These are phyloP conservation scores for Griposia aprilina DNA, from an alignment of 2,888 invertebrate genomes.

Conservation along the genomic window DNA sequence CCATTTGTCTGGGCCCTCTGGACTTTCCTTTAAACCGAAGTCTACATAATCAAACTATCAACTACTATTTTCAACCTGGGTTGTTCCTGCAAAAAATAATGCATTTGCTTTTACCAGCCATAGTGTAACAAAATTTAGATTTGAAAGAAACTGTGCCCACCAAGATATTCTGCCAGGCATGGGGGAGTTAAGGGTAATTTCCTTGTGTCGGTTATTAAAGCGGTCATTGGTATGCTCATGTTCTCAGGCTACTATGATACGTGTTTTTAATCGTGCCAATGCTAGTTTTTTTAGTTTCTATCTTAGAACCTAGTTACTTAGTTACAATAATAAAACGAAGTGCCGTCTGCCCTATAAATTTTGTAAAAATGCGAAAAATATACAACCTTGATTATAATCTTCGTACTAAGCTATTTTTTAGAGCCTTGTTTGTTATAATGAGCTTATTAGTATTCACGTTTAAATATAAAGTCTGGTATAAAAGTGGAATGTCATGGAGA, in stretches of 20 bases:
- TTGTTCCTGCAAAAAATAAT: not conserved
- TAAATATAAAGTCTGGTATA: slow-evolving; percentile 60
- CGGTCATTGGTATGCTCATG: not conserved
- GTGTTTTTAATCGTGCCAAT: not conserved
- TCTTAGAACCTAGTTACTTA: slow-evolving; percentile 6
- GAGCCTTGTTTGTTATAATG: slow-evolving; percentile 59
- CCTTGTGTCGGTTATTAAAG: not conserved
- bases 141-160: not conserved
- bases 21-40: not conserved
- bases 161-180: not conserved
- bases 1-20: no score
- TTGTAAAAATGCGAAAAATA: slow-evolving; percentile 34
- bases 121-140: no score
- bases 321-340: slow-evolving; percentile 18
- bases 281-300: not conserved
- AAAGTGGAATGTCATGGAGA: slow-evolving; percentile 58
- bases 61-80: not conserved
- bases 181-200: not conserved
- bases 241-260: not conserved
- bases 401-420: slow-evolving; percentile 45
- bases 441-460: slow-evolving; percentile 69
- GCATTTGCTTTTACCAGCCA: no score
- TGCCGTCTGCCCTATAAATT: slow-evolving; percentile 21
- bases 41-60: no score
- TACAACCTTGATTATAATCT: slow-evolving; percentile 42